These are phyloP conservation scores for Sterrhoptilus dennistouni DNA, from an alignment of 2,113 vertebrate species.

Conservation along the genomic window DNA sequence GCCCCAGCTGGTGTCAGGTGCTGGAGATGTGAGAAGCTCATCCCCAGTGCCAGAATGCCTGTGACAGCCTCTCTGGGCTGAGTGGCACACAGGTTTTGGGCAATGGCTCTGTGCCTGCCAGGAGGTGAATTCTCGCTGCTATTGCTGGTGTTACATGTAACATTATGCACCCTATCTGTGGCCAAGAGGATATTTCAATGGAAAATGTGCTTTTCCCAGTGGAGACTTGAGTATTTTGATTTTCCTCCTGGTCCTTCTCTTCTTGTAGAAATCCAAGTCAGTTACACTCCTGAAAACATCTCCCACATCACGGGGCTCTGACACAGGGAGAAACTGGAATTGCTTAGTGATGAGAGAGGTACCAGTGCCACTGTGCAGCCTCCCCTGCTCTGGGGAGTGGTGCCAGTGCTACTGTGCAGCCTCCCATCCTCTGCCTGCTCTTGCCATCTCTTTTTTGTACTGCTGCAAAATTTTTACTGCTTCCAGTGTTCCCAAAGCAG, in stretches of 20 bases:
- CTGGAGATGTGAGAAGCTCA: neutral
- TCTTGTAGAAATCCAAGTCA: neutral
- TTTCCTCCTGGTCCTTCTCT: neutral
- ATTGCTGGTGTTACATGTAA: accelerated
- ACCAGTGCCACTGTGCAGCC: neutral
- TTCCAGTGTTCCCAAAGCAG: neutral
- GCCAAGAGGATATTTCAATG: neutral
- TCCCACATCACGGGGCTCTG: accelerated
- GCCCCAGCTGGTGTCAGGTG: too few species aligned
- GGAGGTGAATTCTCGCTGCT: accelerated
- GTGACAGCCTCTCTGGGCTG: accelerated
- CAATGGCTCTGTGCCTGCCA: too few species aligned
- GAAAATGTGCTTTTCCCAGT: neutral
- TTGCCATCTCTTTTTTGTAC: neutral
- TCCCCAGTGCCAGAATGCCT: accelerated
- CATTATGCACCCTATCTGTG: accelerated
- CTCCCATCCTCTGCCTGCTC: neutral
- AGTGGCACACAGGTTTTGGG: accelerated
- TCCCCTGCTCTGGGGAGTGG: too few species aligned
- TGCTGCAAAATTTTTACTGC: neutral
- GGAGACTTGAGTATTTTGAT: neutral
- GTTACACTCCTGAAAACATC: neutral
- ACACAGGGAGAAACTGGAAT: neutral
- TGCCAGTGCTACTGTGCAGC: neutral
- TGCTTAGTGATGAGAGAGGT: accelerated